Evolutionary conservation across 2,888 invertebrate species (phyloP), one percentile per base, ranked within the genome.

Genomic region (Muschampia plurimacula): DNA sequence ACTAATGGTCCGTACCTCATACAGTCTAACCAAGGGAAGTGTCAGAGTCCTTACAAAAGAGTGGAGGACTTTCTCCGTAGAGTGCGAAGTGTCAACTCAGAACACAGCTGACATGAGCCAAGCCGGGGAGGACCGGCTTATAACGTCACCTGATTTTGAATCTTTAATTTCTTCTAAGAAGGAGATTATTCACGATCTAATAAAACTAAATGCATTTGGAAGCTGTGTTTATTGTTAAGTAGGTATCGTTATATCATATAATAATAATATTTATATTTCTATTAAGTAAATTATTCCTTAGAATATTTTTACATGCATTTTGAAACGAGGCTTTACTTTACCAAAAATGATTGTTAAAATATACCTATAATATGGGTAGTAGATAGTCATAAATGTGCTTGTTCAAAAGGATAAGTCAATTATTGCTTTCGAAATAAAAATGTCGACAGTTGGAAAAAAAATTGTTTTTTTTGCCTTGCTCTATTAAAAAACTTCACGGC

Each of bases 101-200:
- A 92, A n/a, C 86, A 90, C 76, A 94, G 93, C 92, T 94, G 94
- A 94, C 94, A 89, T 69, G 92, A 93, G 78, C 81, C 89, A n/a
- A 81, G 88, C 91, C 93, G 92, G 88, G 84, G 82, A 2, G 82
- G 80, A 77, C 89, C 93, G 92, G 92, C 86, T 12, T 89, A 86
- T 79, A 84, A 87, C 80, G 85, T 89, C 73, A 81, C 83, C 74
- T 85, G 81, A 84, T 76, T 76, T 74, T 77, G 78, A 81, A 84
- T 84, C 84, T 84, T 86, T 87, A 82, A 82, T 79, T 81, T 77
- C 69, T 77, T 77, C 77, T 76, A 66, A 70, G 65, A 57, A 46
- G 62, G 68, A 73, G 73, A 70, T 74, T 68, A 73, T 70, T 73
- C 69, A 73, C 74, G 55, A 71, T 39, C 15, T 63, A 72, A 67